Base-by-base conservation (phyloP, 2,113 vertebrate genomes). In the Colistium nudipinnis region DNA sequence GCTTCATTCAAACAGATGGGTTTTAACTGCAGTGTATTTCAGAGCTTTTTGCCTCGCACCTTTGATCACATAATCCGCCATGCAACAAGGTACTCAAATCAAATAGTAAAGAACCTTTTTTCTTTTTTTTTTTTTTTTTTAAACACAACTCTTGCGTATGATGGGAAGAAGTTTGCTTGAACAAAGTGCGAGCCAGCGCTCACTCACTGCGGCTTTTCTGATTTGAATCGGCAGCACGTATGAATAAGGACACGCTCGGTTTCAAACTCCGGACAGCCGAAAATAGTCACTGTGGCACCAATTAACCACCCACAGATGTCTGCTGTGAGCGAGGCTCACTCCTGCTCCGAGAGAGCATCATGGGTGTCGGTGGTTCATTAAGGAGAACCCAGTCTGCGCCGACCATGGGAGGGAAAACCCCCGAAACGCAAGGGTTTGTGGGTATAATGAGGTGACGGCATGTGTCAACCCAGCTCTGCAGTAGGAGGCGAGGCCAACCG, bases 371-470 rank as follows among this genome's bases (percentile, higher is more conserved):
- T 27, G 14, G 47, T 74, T 84, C 47, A 70, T 86, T 84, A 75
- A 43, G 44, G 6, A 25, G 44, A 59, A 65, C n/a, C 43, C n/a
- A 6, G 48, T 57, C 39, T 47, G 43, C 51, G 78, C 7, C 62
- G 30, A 27, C 22, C 20, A 52, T 17, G 45, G 53, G 43, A 61
- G 53, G 45, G 28, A 44, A 60, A n/a, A n/a, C n/a, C 31, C 56
- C 45, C 4, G 19, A 59, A 73, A 63, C 4, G 4, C 48, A 57
- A 52, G 24, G 36, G 38, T 55, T 76, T 62, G 52, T 27, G 10
- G 56, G 47, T 36, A 63, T 87, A 82, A 86, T 71, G 68, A 81
- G 79, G 20, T 14, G n/a, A n/a, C n/a, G n/a, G 48, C 48, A 20
- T 27, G 22, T 55, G 22, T 57, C 56, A 69, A 10, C 7, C 7